These are phyloP conservation scores for Euglossa dilemma DNA, from an alignment of 1,140 invertebrate species.

Conservation along the genomic window DNA sequence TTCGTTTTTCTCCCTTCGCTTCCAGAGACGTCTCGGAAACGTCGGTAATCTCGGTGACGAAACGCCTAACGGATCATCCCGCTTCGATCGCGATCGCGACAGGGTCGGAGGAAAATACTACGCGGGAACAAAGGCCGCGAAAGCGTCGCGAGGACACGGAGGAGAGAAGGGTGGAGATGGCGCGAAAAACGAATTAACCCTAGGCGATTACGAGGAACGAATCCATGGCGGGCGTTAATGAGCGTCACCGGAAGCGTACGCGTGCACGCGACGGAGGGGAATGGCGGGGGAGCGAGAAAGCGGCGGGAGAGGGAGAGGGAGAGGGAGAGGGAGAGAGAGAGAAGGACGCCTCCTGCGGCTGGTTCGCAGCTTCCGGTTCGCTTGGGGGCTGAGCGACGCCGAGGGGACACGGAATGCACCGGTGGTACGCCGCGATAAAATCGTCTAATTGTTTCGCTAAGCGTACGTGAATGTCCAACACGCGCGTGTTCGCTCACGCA, in stretches of 20 bases:
- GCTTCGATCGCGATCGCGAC: neutral
- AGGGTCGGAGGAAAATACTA: neutral
- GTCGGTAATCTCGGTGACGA: conserved; percentile 60
- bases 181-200: conserved; percentile 80
- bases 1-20: conserved; percentile 53
- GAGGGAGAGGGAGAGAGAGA: neutral
- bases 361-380: conserved; percentile 77
- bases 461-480: conserved; percentile 80
- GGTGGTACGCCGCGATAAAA: conserved; percentile 79
- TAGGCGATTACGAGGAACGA: conserved; percentile 79
- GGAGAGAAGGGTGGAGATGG: conserved; percentile 6
- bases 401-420: conserved; percentile 76
- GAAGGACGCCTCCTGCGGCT: conserved; percentile 35
- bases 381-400: conserved; percentile 71
- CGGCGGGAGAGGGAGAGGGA: neutral
- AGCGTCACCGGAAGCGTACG: conserved; percentile 79
- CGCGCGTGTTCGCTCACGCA: conserved; percentile 40
- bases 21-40: conserved; percentile 33
- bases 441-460: conserved; percentile 83
- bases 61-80: conserved; percentile 40
- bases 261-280: conserved; percentile 30
- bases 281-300: neutral
- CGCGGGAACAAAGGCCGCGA: too few relatives aligned
- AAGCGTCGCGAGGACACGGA: too few relatives aligned
- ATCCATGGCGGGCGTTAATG: conserved; percentile 81